Evolutionary conservation across 2,888 invertebrate species (phyloP), one percentile per base, ranked within the genome.

Genomic region (Amphipoea lucens): DNA sequence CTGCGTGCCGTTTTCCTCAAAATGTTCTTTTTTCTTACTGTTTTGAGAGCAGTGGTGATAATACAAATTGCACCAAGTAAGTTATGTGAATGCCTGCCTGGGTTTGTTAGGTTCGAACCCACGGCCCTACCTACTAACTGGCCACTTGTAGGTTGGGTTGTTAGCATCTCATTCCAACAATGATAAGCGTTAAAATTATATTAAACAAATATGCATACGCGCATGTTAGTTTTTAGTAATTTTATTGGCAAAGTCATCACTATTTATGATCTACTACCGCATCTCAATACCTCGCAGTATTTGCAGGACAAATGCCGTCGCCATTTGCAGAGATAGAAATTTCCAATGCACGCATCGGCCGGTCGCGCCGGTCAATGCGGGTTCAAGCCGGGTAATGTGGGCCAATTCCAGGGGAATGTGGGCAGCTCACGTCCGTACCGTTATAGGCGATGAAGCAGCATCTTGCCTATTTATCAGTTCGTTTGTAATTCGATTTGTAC

Each of bases 301-400:
- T 85, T 54, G 20, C 42, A 81, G 72, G 75, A 87, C 83, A 85
- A 85, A 88, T 88, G 79, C 77, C 78, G 45, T 12, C 62, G 69
- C 76, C 83, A 83, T 88, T 88, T 87, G 80, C 83, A 85, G 73
- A 76, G 78, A 88, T 88, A 88, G 88, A 87, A 88, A 81, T 74
- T 83, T 81, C 76, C 51, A 80, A 36, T 70, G 79, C 73, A 79
- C 87, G 80, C 88, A 82, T 69, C 73, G 78, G 66, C 75, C 71
- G 76, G 82, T 62, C 79, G 65, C n/a, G 62, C 68, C 78, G 74
- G 80, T 51, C 66, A 72, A 78, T 79, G 80, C 71, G 79, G 77
- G 79, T 66, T 76, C 75, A 74, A 77, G 73, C 66, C 73, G 81
- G 83, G 81, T 87, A 83, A 88, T 87, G 85, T 87, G 60, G 80